Evolutionary conservation across 2,888 invertebrate species (phyloP).

Genomic region (Sminthurides aquaticus): DNA sequence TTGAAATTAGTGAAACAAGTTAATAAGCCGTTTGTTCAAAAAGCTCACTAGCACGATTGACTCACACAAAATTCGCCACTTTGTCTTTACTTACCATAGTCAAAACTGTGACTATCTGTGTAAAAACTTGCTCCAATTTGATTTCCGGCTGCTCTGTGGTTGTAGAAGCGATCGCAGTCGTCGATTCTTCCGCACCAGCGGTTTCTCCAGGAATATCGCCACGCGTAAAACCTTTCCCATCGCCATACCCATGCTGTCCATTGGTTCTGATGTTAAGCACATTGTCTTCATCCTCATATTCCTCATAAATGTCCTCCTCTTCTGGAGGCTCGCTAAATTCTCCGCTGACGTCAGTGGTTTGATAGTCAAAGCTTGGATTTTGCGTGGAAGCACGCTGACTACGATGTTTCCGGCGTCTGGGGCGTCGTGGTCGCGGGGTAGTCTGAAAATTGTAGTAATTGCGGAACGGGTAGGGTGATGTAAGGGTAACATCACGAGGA

Average conservation of each 20-base stretch:
- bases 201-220: constrained; percentile 40
- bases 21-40: background rate
- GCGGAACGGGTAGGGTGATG: background rate
- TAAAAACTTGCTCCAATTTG: constrained; percentile 40
- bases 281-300: constrained; percentile 23
- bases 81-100: constrained; percentile 39
- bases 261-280: constrained; percentile 17
- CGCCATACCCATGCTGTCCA: constrained; percentile 20
- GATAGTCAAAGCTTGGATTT: constrained; percentile 3
- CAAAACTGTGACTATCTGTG: constrained; percentile 35
- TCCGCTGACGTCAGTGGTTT: constrained; percentile 13
- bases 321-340: constrained; percentile 1
- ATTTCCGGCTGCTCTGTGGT: constrained; percentile 32
- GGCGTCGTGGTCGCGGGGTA: background rate
- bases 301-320: constrained; percentile 9
- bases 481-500: background rate
- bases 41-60: no score
- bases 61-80: no score
- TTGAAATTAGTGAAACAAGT: background rate
- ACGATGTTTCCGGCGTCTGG: constrained; percentile 3
- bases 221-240: constrained; percentile 33
- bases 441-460: constrained; percentile 13
- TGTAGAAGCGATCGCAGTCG: constrained; percentile 30
- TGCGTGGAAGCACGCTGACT: background rate
- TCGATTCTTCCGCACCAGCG: constrained; percentile 27